These are phyloP conservation scores for Oceanodroma tethys DNA, from an alignment of 2,113 vertebrate genomes.

Conservation along the genomic window DNA sequence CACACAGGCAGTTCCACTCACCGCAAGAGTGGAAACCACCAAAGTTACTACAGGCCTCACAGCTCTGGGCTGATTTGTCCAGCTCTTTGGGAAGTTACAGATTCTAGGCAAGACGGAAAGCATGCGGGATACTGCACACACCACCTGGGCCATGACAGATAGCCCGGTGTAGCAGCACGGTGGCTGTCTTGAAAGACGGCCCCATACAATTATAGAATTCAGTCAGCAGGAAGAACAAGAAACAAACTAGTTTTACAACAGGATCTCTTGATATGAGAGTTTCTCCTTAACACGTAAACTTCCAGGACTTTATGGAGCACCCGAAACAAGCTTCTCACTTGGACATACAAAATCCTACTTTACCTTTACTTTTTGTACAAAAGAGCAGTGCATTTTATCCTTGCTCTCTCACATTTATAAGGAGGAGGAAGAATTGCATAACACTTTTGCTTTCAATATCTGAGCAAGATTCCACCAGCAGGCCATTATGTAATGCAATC, in stretches of 20 bases:
- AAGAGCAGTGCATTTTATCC: background rate
- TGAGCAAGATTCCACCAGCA: background rate
- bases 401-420: background rate
- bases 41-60: too few species aligned
- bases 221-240: background rate
- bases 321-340: background rate
- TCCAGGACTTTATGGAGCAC: background rate
- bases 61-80: background rate
- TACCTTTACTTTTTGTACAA: background rate
- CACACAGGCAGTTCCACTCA: background rate
- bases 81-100: background rate
- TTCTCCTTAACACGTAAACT: background rate
- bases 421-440: background rate
- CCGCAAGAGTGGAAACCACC: background rate
- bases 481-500: background rate
- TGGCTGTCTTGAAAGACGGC: background rate
- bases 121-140: too few species aligned
- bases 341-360: background rate
- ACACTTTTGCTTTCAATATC: background rate
- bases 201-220: background rate
- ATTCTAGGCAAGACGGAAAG: background rate
- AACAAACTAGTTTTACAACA: background rate
- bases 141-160: rapidly evolving
- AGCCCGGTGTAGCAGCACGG: background rate
- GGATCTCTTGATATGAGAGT: background rate